Conservation (phyloP, 2,888 invertebrate genomes). For the Philereme transversata region DNA sequence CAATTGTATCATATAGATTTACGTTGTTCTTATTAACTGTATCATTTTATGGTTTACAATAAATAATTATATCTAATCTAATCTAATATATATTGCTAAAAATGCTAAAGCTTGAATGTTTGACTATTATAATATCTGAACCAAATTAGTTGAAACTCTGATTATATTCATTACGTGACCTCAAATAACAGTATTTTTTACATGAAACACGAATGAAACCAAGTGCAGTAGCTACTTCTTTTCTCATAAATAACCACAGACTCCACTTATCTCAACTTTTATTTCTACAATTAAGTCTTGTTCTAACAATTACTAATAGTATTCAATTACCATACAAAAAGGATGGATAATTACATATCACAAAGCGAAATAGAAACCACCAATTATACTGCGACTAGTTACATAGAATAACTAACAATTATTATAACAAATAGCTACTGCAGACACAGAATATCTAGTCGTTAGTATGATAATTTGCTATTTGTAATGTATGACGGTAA, state of each 20-base stretch:
- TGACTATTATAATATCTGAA: no score
- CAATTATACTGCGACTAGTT: conserved; percentile 17
- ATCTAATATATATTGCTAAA: no score
- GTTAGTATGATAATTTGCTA: conserved; percentile 9
- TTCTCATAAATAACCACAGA: conserved; percentile 1
- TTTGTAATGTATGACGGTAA: conserved; percentile 11
- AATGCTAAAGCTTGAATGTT: no score
- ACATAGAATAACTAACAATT: conserved; percentile 1
- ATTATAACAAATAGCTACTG: conserved; percentile 4
- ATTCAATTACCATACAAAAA: conserved; percentile 38
- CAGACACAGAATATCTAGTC: conserved; percentile 10
- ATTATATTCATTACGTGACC: no score
- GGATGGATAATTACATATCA: conserved; percentile 20
- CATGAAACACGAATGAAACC: no score
- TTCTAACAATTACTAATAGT: conserved; percentile 23
- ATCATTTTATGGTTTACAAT: no score
- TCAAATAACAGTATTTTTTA: no score
- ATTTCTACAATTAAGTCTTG: conserved; percentile 22
- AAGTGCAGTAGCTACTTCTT: no score
- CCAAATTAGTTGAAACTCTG: no score
- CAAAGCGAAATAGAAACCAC: conserved; percentile 17
- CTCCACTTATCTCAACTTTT: conserved; percentile 9
- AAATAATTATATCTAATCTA: no score
- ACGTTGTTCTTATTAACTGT: no score
- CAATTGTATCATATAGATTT: no score